Percentiles rank a stretch among this genome's conserved stretches.
Evolutionary conservation across 2,888 invertebrate genomes (phyloP).

Genomic region (Campopleginae sp.): DNA sequence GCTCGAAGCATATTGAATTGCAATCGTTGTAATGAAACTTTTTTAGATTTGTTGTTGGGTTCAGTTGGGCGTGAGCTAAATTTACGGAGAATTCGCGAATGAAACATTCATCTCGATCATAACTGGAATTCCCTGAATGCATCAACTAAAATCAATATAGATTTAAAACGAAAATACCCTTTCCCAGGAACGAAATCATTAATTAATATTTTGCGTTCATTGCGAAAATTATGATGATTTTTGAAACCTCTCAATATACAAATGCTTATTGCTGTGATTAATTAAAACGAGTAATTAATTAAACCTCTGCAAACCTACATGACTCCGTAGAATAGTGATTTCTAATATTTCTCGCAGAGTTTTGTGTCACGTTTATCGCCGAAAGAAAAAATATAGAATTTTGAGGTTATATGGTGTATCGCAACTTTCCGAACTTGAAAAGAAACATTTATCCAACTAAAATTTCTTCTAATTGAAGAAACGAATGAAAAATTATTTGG

Average conservation of each 20-base stretch:
- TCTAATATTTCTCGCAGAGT: constrained; percentile 1
- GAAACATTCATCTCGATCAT: background rate
- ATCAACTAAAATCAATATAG: background rate
- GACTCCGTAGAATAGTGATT: background rate
- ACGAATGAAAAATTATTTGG: too few relatives aligned
- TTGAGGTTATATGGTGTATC: background rate
- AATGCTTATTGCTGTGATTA: background rate
- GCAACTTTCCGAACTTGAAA: background rate
- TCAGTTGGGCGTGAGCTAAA: too few relatives aligned
- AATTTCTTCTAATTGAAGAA: too few relatives aligned
- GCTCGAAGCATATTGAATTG: background rate
- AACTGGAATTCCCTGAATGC: background rate
- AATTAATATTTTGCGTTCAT: background rate
- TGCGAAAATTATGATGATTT: background rate
- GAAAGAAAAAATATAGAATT: background rate
- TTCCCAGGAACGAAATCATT: background rate
- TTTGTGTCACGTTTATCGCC: background rate
- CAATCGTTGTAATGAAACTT: background rate
- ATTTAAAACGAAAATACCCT: background rate
- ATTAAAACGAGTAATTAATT: constrained; percentile 14
- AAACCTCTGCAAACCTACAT: background rate
- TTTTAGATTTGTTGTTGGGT: too few relatives aligned
- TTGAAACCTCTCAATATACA: constrained; percentile 4
- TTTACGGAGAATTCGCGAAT: background rate
- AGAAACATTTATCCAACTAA: background rate